Evolutionary conservation across 2,797 vertebrate genomes (phyloP), one percentile per base, ranked within the genome.

Genomic region (Neostethus bicornis): DNA sequence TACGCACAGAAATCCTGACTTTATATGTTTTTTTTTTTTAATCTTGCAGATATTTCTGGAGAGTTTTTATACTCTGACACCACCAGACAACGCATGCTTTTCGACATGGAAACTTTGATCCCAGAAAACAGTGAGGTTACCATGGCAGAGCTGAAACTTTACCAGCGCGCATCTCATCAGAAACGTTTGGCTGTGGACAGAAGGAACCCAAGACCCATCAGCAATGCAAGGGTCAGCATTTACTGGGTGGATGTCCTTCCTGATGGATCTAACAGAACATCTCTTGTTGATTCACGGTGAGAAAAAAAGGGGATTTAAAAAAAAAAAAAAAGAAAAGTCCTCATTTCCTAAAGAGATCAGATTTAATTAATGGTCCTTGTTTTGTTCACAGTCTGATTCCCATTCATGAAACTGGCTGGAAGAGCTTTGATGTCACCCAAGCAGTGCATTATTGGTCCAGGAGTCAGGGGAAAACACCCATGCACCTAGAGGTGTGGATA

Each of bases 381-480:
- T 44, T 1, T n/a, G 35, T 58, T 77, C 71, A 63, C 81, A 97
- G 96, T 86, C 87, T 96, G 87, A 91, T 98, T 82, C 92, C 94
- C 23, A 90, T 96, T 61, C 88, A 90, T 14, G 94, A 95, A 62
- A 92, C 91, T 0, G 95, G 96, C 68, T 99, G 97, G 97, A 95
- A 88, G 83, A 94, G 94, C 90, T 96, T 99, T 62, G 97, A 99
- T 53, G 96, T 99, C 86, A 98, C 96, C 0, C 94, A 97, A 78
- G 97, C 96, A 0, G 94, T 99, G 73, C 94, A 93, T 48, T 94
- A 94, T 85, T 99, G 97, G 96, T 93, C 93, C 69, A 91, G 89
- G 65, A 87, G 75, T 19, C 81, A 85, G 61, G 86, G 84, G 62
- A 81, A 41, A 37, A 90, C 87, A 62, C 93, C 95, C 1, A 93